phyloP scores from a whole-genome alignment of 2,888 invertebrate genomes.

The Callinectes sapidus region DNA sequence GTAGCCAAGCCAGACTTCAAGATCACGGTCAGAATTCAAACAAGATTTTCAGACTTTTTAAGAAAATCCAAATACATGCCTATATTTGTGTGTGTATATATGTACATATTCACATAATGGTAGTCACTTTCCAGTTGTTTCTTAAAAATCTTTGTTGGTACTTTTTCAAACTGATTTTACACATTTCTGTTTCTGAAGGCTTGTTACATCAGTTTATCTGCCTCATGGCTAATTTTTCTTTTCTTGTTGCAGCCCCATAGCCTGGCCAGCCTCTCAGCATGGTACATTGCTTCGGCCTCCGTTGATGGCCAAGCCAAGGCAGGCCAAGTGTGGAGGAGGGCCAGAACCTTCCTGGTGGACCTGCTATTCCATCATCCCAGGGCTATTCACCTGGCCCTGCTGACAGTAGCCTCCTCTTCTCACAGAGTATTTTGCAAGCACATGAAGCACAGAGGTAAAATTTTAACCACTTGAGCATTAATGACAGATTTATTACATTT shows the following conservation, averaged over 20 bases:
- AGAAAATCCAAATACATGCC: not conserved
- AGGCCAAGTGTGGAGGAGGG: conserved; percentile 39
- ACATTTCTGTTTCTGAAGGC: not conserved
- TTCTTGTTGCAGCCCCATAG: conserved; percentile 20
- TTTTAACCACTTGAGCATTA: too few species aligned
- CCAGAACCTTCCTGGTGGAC: conserved; percentile 50
- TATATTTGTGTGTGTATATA: not conserved
- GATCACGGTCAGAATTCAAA: not conserved
- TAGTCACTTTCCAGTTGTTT: not conserved
- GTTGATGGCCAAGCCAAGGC: not conserved
- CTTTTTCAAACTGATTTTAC: not conserved
- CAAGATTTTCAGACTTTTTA: not conserved
- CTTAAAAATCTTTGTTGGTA: not conserved
- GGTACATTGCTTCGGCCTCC: conserved; percentile 32
- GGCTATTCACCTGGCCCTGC: conserved; percentile 50
- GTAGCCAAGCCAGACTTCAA: not conserved
- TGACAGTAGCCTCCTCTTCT: conserved; percentile 3
- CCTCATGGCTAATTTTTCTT: not conserved
- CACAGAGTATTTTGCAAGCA: conserved; percentile 13
- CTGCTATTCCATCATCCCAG: conserved; percentile 56
- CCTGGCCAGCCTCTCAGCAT: conserved; percentile 27
- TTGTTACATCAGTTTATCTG: not conserved
- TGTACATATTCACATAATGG: not conserved
- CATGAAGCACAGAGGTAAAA: conserved; percentile 38
- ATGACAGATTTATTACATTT: not conserved